Evolutionary conservation across 2,113 vertebrate genomes (phyloP).

Genomic region (Sisor rabdophorus): DNA sequence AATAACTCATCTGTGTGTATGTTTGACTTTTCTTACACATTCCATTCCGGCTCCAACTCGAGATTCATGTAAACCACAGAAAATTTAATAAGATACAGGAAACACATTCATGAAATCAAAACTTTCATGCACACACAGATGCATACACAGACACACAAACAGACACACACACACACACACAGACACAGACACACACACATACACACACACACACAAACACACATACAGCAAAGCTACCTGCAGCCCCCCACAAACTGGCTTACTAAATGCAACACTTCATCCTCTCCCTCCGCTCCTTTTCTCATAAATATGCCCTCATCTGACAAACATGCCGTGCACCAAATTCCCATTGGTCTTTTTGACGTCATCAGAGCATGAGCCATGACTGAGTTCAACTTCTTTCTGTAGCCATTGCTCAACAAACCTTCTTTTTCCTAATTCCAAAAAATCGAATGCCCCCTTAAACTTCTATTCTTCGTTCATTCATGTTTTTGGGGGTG

Average conservation of each 20-base stretch:
- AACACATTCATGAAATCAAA: constrained; percentile 19
- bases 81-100: constrained; percentile 20
- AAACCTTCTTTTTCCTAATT: constrained; percentile 34
- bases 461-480: constrained; percentile 22
- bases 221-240: background rate
- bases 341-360: constrained; percentile 14
- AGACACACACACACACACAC: too few relatives aligned
- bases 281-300: background rate
- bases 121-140: background rate
- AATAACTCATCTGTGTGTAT: background rate
- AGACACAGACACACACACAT: constrained; percentile 8
- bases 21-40: constrained; percentile 39
- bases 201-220: constrained; percentile 47
- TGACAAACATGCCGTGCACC: constrained; percentile 1
- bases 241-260: constrained; percentile 22
- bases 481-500: constrained; percentile 30
- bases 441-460: background rate
- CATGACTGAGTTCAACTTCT: constrained; percentile 30
- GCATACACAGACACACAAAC: too few relatives aligned
- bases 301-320: constrained; percentile 23
- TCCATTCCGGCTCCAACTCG: constrained; percentile 35
- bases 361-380: constrained; percentile 32
- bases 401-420: background rate
- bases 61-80: constrained; percentile 23
- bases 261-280: constrained; percentile 1